Percentiles rank a stretch among this genome's conserved stretches.
These are phyloP conservation scores for Pogonognathellus flavescens DNA, from an alignment of 1,140 invertebrate species.

Conservation along the genomic window DNA sequence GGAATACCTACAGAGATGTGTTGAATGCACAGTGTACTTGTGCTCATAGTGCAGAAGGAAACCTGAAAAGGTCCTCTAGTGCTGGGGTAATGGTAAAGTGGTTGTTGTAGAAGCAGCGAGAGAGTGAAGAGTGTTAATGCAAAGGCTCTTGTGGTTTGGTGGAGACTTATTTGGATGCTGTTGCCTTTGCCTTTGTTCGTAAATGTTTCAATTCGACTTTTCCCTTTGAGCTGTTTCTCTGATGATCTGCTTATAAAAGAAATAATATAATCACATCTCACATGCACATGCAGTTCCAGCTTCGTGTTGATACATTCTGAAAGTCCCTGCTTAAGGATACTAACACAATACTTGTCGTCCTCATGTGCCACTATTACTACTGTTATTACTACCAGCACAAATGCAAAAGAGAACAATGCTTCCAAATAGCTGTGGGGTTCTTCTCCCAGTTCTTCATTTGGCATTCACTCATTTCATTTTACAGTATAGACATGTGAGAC, in stretches of 20 bases:
- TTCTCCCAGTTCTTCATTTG: neutral
- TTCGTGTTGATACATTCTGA: neutral
- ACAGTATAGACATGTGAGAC: too few relatives aligned
- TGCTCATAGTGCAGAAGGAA: neutral
- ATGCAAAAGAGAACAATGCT: constrained; percentile 1
- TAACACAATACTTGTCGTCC: neutral
- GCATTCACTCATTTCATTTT: constrained; percentile 4
- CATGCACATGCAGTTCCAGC: too few relatives aligned
- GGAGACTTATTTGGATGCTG: neutral
- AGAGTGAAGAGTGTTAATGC: too few relatives aligned
- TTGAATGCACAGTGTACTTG: neutral
- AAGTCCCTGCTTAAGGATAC: neutral
- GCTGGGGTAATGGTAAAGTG: neutral
- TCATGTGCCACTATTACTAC: neutral
- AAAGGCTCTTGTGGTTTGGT: too few relatives aligned
- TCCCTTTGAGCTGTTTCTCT: constrained; percentile 6
- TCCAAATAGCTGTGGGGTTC: neutral
- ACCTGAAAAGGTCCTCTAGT: neutral
- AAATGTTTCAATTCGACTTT: constrained; percentile 22
- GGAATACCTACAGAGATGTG: neutral
- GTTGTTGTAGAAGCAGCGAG: too few relatives aligned
- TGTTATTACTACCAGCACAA: neutral
- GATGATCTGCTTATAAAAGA: constrained; percentile 12
- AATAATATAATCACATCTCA: constrained; percentile 15
- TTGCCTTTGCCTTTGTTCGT: constrained; percentile 1